These are phyloP conservation scores for Tiliqua scincoides DNA, from an alignment of 2,113 vertebrate genomes.

Conservation along the genomic window DNA sequence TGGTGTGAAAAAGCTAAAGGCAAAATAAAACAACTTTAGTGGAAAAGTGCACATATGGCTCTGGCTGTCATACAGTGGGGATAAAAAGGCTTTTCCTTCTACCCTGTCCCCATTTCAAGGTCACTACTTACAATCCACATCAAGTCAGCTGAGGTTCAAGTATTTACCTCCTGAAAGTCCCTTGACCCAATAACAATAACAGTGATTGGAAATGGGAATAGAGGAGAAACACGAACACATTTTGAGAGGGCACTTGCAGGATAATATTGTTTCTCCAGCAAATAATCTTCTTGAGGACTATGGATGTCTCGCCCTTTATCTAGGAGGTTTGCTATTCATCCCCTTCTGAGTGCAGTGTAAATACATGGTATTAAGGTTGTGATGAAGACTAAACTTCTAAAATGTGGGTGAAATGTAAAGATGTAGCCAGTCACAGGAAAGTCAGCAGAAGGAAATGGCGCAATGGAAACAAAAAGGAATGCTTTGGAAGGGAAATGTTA, in stretches of 20 bases:
- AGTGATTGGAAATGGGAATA: slow-evolving; percentile 49
- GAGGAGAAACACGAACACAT: slow-evolving; percentile 61
- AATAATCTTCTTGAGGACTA: slow-evolving; percentile 56
- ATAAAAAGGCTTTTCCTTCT: slow-evolving; percentile 33
- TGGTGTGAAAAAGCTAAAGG: slow-evolving; percentile 18
- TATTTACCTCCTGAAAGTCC: slow-evolving; percentile 41
- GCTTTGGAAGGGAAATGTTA: slow-evolving; percentile 38
- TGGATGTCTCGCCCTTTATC: slow-evolving; percentile 61
- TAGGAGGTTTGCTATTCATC: slow-evolving; percentile 66
- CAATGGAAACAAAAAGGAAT: slow-evolving; percentile 54
- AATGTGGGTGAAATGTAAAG: slow-evolving; percentile 54
- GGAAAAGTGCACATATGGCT: rapidly evolving
- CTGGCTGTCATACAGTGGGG: not conserved
- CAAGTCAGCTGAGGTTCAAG: slow-evolving; percentile 45
- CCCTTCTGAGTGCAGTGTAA: slow-evolving; percentile 66
- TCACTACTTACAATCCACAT: slow-evolving; percentile 58
- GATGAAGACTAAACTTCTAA: slow-evolving; percentile 59
- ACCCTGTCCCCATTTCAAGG: slow-evolving; percentile 31
- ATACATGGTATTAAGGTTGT: slow-evolving; percentile 66
- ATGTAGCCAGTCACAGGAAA: slow-evolving; percentile 43
- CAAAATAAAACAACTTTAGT: slow-evolving; percentile 31
- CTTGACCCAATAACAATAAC: slow-evolving; percentile 54
- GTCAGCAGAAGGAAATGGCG: slow-evolving; percentile 58
- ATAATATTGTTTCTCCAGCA: slow-evolving; percentile 61
- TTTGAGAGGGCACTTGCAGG: slow-evolving; percentile 63